Percentiles rank a stretch among this genome's conserved stretches.
Conservation (phyloP, 2,113 vertebrate species). For the Isurus oxyrinchus region DNA sequence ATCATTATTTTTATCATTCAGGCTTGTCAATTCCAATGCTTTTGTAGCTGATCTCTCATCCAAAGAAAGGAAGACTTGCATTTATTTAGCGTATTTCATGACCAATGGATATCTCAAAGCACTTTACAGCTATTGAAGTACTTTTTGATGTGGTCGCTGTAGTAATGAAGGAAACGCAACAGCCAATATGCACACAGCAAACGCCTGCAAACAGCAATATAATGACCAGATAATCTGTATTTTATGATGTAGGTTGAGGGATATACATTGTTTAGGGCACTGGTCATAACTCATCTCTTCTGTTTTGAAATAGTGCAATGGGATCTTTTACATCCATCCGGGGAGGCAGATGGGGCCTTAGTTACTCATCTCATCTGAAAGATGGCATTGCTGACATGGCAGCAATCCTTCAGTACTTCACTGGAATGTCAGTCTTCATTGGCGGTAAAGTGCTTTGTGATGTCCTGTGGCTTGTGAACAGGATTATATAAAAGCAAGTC, state of each 20-base stretch:
- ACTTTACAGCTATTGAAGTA: no score
- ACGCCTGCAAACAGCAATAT: neutral
- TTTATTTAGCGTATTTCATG: no score
- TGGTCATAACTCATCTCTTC: neutral
- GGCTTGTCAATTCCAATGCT: no score
- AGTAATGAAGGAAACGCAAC: neutral
- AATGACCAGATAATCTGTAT: neutral
- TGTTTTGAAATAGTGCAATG: neutral
- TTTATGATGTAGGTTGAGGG: neutral
- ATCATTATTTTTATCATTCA: no score
- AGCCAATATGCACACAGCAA: neutral
- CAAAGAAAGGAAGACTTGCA: no score
- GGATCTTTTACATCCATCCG: neutral
- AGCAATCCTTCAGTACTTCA: neutral
- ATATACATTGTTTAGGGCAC: neutral
- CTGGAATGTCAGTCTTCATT: neutral
- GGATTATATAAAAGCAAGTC: no score
- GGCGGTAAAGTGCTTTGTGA: neutral
- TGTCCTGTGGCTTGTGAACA: no score
- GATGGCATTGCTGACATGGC: neutral
- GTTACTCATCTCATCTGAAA: neutral
- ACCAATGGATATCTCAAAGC: no score
- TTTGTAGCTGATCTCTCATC: no score
- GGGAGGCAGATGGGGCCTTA: neutral
- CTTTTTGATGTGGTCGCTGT: no score